phyloP scores from a whole-genome alignment of 1,140 invertebrate species.

The Agrypnia vestita region DNA sequence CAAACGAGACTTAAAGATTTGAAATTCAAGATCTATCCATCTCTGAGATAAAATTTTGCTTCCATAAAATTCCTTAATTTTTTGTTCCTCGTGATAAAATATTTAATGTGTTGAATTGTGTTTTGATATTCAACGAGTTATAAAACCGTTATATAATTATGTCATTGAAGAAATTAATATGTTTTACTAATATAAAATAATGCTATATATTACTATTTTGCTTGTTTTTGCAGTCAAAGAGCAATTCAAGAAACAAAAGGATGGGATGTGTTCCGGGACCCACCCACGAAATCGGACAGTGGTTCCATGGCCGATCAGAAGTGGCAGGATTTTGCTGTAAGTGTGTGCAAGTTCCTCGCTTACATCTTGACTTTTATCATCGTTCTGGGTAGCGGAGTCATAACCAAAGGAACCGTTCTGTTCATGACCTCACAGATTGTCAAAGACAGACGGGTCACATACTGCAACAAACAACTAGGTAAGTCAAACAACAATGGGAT shows the following conservation, averaged over 20 bases:
- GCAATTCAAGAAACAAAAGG: conserved; percentile 91
- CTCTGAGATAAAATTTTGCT: too few relatives aligned
- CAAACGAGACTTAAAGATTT: too few relatives aligned
- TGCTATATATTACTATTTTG: not conserved
- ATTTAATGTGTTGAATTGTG: too few relatives aligned
- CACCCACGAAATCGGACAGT: conserved; percentile 89
- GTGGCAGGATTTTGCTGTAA: conserved; percentile 89
- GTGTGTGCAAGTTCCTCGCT: conserved; percentile 88
- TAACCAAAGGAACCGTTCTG: conserved; percentile 89
- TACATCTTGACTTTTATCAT: conserved; percentile 90
- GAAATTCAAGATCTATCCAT: too few relatives aligned
- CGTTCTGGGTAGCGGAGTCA: conserved; percentile 86
- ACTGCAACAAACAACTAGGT: conserved; percentile 90
- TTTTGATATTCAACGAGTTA: too few relatives aligned
- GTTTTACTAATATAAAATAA: not conserved
- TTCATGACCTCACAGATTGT: conserved; percentile 94
- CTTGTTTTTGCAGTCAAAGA: conserved; percentile 78
- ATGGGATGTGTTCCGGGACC: conserved; percentile 96
- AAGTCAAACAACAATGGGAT: too few relatives aligned
- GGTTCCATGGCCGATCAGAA: conserved; percentile 90
- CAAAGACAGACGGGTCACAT: conserved; percentile 81
- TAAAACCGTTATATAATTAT: too few relatives aligned
- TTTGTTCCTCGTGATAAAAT: too few relatives aligned
- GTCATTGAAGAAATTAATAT: too few relatives aligned
- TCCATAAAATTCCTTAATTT: too few relatives aligned